These are phyloP conservation scores for Ascidia mentula DNA, from an alignment of 23 tunicate genomes.

Conservation along the genomic window DNA sequence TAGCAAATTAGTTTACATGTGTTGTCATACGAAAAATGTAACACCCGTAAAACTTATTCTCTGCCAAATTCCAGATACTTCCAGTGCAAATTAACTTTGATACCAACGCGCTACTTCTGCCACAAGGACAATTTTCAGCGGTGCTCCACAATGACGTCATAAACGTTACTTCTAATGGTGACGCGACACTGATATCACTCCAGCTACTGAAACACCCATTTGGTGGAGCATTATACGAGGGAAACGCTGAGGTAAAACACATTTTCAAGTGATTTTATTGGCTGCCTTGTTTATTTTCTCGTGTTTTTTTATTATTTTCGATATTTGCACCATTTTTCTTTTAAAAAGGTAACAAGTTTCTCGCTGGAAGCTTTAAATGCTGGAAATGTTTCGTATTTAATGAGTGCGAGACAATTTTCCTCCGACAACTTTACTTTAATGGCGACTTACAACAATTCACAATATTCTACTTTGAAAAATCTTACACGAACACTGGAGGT, in stretches of 20 bases:
- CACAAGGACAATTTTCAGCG: conserved; percentile 42
- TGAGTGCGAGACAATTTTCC: conserved; percentile 30
- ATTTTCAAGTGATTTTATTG: neutral
- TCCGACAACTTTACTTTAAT: conserved; percentile 41
- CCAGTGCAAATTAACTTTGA: conserved; percentile 35
- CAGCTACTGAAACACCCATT: conserved; percentile 13
- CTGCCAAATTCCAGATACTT: conserved; percentile 29
- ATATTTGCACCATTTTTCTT: neutral
- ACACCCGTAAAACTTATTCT: too few relatives aligned
- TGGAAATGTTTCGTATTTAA: conserved; percentile 29
- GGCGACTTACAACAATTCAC: conserved; percentile 14
- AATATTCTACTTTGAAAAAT: conserved; percentile 1
- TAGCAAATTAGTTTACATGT: too few relatives aligned
- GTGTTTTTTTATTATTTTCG: neutral
- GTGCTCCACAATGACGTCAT: conserved; percentile 16
- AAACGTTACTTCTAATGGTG: conserved; percentile 54
- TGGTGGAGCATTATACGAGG: conserved; percentile 39
- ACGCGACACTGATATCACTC: conserved; percentile 17
- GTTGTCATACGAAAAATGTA: too few relatives aligned
- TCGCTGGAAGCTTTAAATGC: neutral
- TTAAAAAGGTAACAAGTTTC: neutral
- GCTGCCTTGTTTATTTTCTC: neutral
- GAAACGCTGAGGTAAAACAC: conserved; percentile 26
- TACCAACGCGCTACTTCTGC: conserved; percentile 11
- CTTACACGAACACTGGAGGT: conserved; percentile 12